A percentile compares a stretch with the other conserved stretches of the same genome.
Conservation (phyloP, 2,888 invertebrate genomes). For the Drosophila ochracea region DNA sequence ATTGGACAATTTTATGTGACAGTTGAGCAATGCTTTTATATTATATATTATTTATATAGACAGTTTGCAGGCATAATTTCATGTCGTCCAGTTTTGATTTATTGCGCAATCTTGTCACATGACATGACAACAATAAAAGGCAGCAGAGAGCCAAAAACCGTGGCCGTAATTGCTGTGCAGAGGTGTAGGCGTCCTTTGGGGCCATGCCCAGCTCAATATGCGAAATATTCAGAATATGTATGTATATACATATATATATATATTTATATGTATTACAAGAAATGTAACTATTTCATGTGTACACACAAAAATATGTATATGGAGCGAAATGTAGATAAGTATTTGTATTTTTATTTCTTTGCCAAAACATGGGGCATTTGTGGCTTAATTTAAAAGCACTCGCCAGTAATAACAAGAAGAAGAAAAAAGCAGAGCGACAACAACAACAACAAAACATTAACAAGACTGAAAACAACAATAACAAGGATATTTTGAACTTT, state of each 20-base stretch:
- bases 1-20: conserved; percentile 21
- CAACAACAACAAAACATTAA: conserved; percentile 14
- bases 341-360: conserved; percentile 38
- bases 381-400: conserved; percentile 61
- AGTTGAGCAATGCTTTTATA: conserved; percentile 28
- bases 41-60: conserved; percentile 43
- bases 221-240: conserved; percentile 1
- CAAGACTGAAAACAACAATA: conserved; percentile 20
- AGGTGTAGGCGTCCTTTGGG: conserved; percentile 18
- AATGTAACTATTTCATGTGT: background rate
- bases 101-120: conserved; percentile 57
- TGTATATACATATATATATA: background rate
- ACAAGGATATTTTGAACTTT: conserved; percentile 36
- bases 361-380: conserved; percentile 63
- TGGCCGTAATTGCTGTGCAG: conserved; percentile 42
- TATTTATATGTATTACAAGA: conserved; percentile 13
- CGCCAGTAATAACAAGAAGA: conserved; percentile 30
- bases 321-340: background rate
- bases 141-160: conserved; percentile 23
- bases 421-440: background rate
- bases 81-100: conserved; percentile 63
- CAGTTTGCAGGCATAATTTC: conserved; percentile 40
- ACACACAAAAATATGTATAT: background rate
- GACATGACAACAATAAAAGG: conserved; percentile 56
- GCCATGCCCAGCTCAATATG: conserved; percentile 34